Conservation (phyloP, 2,888 invertebrate genomes). For the Pheosia tremula region DNA sequence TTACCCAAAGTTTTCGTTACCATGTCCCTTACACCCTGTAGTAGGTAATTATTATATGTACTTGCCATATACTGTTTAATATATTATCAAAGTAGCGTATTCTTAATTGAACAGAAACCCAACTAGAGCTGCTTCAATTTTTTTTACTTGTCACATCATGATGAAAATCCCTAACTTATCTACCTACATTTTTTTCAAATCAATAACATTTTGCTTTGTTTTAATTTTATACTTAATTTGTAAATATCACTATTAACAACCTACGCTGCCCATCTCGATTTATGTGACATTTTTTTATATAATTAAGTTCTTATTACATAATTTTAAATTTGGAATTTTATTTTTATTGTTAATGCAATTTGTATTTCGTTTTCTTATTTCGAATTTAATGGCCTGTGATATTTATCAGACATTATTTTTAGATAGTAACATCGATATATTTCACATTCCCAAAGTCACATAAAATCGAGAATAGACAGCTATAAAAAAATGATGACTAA, state of each 20-base stretch:
- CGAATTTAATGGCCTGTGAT: too few relatives aligned
- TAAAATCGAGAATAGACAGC: constrained; percentile 72
- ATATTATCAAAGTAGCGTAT: not conserved
- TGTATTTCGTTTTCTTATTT: too few relatives aligned
- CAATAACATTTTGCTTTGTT: constrained; percentile 77
- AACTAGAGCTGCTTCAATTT: constrained; percentile 45
- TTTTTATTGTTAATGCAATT: too few relatives aligned
- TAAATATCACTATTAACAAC: constrained; percentile 83
- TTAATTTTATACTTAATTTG: constrained; percentile 69
- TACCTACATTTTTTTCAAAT: constrained; percentile 70
- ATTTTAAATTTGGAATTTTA: too few relatives aligned
- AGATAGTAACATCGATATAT: too few relatives aligned
- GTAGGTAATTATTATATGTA: too few relatives aligned
- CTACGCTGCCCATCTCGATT: constrained; percentile 76
- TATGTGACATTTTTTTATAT: constrained; percentile 41
- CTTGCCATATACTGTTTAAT: not conserved
- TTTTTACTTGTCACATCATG: constrained; percentile 67
- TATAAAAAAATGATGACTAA: constrained; percentile 65
- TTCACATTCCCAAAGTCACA: not conserved
- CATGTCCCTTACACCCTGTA: too few relatives aligned
- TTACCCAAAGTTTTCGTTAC: too few relatives aligned
- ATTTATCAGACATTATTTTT: too few relatives aligned
- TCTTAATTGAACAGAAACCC: constrained; percentile 21
- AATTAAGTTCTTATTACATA: too few relatives aligned
- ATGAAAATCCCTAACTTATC: constrained; percentile 79